phyloP scores from a whole-genome alignment of 2,888 invertebrate species.

The Andrena bicolor region DNA sequence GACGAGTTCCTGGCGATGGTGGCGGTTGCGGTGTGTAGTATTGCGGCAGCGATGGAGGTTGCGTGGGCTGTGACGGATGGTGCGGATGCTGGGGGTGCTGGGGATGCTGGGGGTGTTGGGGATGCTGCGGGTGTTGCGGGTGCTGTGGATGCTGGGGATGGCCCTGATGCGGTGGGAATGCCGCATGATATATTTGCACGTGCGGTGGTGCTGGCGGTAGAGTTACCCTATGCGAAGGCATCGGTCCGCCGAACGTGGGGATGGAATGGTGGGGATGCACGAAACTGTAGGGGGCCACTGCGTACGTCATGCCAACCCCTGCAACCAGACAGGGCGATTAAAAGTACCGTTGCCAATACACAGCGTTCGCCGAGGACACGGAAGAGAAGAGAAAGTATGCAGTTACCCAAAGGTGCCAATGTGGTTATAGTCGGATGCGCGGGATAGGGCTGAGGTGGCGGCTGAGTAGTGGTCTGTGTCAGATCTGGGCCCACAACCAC shows the following conservation, averaged over 20 bases:
- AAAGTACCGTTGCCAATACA: background rate
- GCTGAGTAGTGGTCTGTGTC: slow-evolving; percentile 83
- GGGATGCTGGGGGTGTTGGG: slow-evolving; percentile 81
- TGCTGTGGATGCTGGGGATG: slow-evolving; percentile 83
- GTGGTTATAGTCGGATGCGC: slow-evolving; percentile 87
- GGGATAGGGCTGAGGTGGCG: slow-evolving; percentile 87
- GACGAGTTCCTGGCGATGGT: slow-evolving; percentile 82
- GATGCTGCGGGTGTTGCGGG: slow-evolving; percentile 83
- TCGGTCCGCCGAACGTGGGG: slow-evolving; percentile 86
- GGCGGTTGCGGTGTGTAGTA: slow-evolving; percentile 82
- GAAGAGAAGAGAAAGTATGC: background rate
- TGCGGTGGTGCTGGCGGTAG: slow-evolving; percentile 85
- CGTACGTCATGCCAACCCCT: slow-evolving; percentile 87
- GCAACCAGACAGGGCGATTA: slow-evolving; percentile 4
- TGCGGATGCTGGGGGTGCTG: slow-evolving; percentile 83
- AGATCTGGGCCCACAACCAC: slow-evolving; percentile 81
- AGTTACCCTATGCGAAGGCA: slow-evolving; percentile 86
- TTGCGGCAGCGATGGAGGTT: slow-evolving; percentile 86
- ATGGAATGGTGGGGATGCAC: slow-evolving; percentile 88
- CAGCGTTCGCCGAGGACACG: background rate
- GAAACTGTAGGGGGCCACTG: slow-evolving; percentile 89
- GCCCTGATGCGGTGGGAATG: slow-evolving; percentile 81
- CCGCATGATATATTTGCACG: slow-evolving; percentile 86
- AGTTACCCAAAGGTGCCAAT: slow-evolving; percentile 87
- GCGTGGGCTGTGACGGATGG: slow-evolving; percentile 84